Conservation (phyloP, 2,113 vertebrate genomes). For the Sterna hirundo region DNA sequence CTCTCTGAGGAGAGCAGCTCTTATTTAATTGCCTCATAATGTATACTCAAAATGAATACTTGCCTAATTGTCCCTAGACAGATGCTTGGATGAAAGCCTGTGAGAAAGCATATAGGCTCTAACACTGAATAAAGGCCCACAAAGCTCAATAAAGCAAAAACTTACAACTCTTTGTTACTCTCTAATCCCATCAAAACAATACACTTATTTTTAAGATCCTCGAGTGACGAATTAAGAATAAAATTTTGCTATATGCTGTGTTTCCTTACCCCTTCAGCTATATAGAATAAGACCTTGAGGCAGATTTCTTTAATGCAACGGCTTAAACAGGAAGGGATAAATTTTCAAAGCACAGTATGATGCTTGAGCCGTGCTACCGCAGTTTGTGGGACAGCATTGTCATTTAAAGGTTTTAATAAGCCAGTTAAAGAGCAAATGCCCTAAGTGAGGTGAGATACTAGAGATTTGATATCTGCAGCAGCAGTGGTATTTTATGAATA, state of each 20-base stretch:
- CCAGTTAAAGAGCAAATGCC: neutral
- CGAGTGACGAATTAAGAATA: neutral
- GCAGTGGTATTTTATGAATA: neutral
- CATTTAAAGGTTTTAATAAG: neutral
- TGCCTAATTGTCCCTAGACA: conserved; percentile 15
- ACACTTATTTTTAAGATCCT: neutral
- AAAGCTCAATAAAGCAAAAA: neutral
- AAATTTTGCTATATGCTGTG: neutral
- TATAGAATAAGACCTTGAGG: neutral
- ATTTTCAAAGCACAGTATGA: neutral
- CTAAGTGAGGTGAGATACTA: neutral
- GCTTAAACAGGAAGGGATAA: neutral
- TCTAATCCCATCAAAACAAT: neutral
- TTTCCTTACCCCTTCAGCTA: neutral
- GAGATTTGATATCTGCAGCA: neutral
- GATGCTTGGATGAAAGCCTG: conserved; percentile 33
- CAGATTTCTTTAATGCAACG: neutral
- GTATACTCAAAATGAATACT: neutral
- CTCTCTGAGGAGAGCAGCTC: neutral
- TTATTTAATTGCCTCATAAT: conserved; percentile 46
- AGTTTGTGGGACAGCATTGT: neutral
- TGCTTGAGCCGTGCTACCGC: neutral
- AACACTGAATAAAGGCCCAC: neutral
- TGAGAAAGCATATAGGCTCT: neutral
- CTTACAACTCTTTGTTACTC: neutral